Conservation (phyloP, 2,888 invertebrate genomes). For the Stegana nigrithorax region DNA sequence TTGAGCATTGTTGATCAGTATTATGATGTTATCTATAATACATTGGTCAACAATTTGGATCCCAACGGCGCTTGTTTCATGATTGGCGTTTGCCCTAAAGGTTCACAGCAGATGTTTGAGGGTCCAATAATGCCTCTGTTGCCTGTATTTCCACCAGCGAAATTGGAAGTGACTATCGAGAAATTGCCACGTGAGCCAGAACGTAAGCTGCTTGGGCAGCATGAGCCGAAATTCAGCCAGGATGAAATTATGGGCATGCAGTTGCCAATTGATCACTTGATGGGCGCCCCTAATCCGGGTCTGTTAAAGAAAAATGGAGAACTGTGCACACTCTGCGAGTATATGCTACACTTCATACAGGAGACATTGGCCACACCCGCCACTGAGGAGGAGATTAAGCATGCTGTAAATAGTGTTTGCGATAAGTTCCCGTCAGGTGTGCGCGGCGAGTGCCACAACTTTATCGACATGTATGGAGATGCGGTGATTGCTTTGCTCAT, state of each 20-base stretch:
- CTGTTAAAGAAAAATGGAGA: slow-evolving; percentile 67
- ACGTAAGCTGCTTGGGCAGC: slow-evolving; percentile 54
- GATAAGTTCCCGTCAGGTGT: slow-evolving; percentile 74
- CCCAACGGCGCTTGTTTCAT: slow-evolving; percentile 77
- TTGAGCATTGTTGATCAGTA: slow-evolving; percentile 82
- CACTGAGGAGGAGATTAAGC: slow-evolving; percentile 78
- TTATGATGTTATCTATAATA: slow-evolving; percentile 79
- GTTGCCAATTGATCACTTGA: slow-evolving; percentile 70
- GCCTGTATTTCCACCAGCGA: slow-evolving; percentile 69
- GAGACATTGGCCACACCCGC: slow-evolving; percentile 76
- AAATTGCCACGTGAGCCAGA: slow-evolving; percentile 51
- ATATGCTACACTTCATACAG: slow-evolving; percentile 83
- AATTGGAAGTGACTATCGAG: slow-evolving; percentile 62
- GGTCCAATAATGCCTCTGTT: slow-evolving; percentile 74
- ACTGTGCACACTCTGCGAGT: slow-evolving; percentile 84
- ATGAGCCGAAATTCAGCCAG: slow-evolving; percentile 62
- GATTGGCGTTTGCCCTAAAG: slow-evolving; percentile 70
- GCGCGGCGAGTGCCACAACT: slow-evolving; percentile 76
- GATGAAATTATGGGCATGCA: slow-evolving; percentile 66
- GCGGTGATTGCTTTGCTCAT: slow-evolving; percentile 82
- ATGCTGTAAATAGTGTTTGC: slow-evolving; percentile 78
- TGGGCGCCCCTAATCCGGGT: slow-evolving; percentile 65
- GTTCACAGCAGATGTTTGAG: slow-evolving; percentile 27
- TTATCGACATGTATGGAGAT: slow-evolving; percentile 83
- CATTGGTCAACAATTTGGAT: slow-evolving; percentile 77